These are phyloP conservation scores for Etheostoma cragini DNA, from an alignment of 2,113 vertebrate genomes.

Conservation along the genomic window DNA sequence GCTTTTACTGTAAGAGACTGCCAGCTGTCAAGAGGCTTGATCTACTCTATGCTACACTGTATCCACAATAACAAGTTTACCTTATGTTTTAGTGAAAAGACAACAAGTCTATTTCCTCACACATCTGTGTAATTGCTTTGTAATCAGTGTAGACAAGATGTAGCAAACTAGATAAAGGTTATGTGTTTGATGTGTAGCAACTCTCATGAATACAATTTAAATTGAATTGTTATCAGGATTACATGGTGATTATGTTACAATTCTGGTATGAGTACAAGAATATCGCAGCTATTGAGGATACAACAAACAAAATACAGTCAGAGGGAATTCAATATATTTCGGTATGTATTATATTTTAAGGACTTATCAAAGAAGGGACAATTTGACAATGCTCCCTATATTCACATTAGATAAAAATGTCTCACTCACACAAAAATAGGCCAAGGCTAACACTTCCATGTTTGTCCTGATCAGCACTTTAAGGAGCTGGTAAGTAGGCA, in stretches of 20 bases:
- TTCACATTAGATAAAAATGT: conserved; percentile 4
- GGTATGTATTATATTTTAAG: not conserved
- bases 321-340: not conserved
- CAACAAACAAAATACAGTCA: not conserved
- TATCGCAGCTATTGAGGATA: not conserved
- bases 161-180: conserved; percentile 58
- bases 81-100: conserved; percentile 40
- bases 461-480: conserved; percentile 61
- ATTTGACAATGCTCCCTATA: not conserved
- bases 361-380: not conserved
- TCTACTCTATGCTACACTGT: conserved; percentile 42
- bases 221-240: conserved; percentile 63
- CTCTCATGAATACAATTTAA: conserved; percentile 54
- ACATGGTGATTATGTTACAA: conserved; percentile 52
- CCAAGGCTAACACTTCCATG: conserved; percentile 14
- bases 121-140: conserved; percentile 59
- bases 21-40: conserved; percentile 30
- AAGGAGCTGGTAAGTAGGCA: conserved; percentile 30
- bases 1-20: conserved; percentile 25
- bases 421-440: conserved; percentile 35
- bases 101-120: conserved; percentile 50
- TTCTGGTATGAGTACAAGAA: conserved; percentile 18
- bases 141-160: conserved; percentile 66
- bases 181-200: conserved; percentile 45
- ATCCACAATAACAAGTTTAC: conserved; percentile 39